These are phyloP conservation scores for Eulemur rubriventer DNA, from an alignment of 2,797 vertebrate genomes.

Conservation along the genomic window DNA sequence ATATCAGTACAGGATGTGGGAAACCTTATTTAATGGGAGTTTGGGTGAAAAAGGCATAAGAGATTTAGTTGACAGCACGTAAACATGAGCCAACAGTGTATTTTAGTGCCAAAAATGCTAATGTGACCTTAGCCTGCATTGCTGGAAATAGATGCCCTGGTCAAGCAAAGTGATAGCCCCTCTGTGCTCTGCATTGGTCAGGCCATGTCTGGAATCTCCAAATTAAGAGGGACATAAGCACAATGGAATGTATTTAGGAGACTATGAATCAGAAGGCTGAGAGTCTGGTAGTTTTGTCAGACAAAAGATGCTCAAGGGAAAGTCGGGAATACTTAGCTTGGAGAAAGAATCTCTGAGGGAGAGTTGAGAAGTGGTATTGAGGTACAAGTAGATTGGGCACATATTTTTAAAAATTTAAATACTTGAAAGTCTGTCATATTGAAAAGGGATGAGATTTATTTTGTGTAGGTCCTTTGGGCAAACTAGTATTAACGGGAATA, in stretches of 20 bases:
- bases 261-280: not conserved
- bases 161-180: not conserved
- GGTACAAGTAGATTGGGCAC: too few species aligned
- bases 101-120: constrained; percentile 61
- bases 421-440: not conserved
- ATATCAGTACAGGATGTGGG: constrained; percentile 16
- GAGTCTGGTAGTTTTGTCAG: not conserved
- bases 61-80: not conserved
- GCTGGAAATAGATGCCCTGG: constrained; percentile 56
- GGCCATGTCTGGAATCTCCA: constrained; percentile 28
- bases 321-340: not conserved
- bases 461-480: not conserved
- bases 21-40: not conserved
- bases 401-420: not conserved
- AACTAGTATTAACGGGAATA: not conserved
- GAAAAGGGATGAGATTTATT: not conserved
- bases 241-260: constrained; percentile 50
- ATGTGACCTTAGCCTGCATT: constrained; percentile 30
- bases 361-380: not conserved
- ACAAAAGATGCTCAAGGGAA: not conserved
- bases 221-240: not conserved
- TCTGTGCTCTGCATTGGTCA: constrained; percentile 25
- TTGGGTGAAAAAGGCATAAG: not conserved
- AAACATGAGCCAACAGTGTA: not conserved
- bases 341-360: not conserved